Percentiles rank a stretch among this genome's conserved stretches.
Evolutionary conservation across 2,113 vertebrate genomes (phyloP).

Genomic region (Cyprinodon brontotheroides): DNA sequence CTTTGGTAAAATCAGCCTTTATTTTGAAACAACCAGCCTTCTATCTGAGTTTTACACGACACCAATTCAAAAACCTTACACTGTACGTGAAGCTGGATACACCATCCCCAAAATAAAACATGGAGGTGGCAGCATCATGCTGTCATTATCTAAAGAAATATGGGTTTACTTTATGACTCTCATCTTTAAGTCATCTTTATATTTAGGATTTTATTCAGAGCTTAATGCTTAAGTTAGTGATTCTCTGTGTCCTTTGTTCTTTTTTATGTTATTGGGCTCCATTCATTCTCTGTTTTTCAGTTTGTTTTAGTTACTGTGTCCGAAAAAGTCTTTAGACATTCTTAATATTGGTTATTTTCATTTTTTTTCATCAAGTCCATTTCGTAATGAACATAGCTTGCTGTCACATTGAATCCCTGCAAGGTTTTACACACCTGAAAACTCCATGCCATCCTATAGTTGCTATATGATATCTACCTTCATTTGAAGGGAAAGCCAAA

Average conservation of each 20-base stretch:
- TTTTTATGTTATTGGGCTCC: background rate
- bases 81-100: background rate
- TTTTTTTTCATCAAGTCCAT: background rate
- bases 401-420: background rate
- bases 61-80: background rate
- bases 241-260: background rate
- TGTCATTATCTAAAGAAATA: background rate
- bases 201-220: too few relatives aligned
- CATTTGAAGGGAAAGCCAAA: background rate
- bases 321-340: background rate
- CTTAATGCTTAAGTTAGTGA: background rate
- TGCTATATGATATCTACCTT: background rate
- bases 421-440: background rate
- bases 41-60: background rate
- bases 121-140: background rate
- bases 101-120: background rate
- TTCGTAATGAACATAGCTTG: background rate
- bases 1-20: background rate
- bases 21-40: background rate
- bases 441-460: background rate
- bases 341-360: background rate
- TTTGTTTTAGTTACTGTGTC: background rate
- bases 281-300: background rate
- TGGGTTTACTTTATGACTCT: too few relatives aligned
- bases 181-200: too few relatives aligned